These are phyloP conservation scores for Tenebrio molitor DNA, from an alignment of 1,140 invertebrate genomes.

Conservation along the genomic window DNA sequence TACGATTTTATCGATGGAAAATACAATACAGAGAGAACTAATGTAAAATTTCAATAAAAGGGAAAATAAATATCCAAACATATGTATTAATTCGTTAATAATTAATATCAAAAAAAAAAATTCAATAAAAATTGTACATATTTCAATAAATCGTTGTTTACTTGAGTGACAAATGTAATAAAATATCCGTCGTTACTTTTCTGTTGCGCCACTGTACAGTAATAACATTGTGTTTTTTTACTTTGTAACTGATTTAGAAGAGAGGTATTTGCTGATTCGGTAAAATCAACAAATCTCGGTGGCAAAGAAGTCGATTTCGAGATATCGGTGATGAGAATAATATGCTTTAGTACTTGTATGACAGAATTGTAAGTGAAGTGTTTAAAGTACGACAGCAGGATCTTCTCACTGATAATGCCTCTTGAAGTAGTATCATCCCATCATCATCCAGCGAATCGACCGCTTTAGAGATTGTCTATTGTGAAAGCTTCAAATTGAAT, in stretches of 20 bases:
- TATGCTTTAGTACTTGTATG: conserved; percentile 19
- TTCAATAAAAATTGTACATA: too few species aligned
- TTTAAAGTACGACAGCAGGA: conserved; percentile 45
- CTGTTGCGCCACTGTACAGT: neutral
- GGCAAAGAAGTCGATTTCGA: conserved; percentile 15
- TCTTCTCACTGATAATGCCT: conserved; percentile 46
- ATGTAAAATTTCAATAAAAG: too few species aligned
- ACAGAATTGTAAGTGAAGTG: conserved; percentile 43
- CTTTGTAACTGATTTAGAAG: neutral
- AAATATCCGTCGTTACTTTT: neutral
- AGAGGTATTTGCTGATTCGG: neutral
- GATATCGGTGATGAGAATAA: conserved; percentile 32
- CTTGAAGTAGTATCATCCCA: conserved; percentile 43
- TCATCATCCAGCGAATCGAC: conserved; percentile 45
- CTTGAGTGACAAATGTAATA: too few species aligned
- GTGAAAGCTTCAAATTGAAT: conserved; percentile 56
- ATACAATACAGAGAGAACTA: too few species aligned
- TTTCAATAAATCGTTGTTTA: too few species aligned
- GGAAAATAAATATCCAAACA: too few species aligned
- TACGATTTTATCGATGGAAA: too few species aligned
- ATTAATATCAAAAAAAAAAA: too few species aligned
- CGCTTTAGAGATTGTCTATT: conserved; percentile 55
- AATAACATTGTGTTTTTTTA: neutral
- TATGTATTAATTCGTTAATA: too few species aligned
- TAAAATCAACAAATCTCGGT: conserved; percentile 4